Percentiles rank a stretch among this genome's conserved stretches.
Conservation (phyloP, 2,113 vertebrate species). For the Campylorhamphus procurvoides region DNA sequence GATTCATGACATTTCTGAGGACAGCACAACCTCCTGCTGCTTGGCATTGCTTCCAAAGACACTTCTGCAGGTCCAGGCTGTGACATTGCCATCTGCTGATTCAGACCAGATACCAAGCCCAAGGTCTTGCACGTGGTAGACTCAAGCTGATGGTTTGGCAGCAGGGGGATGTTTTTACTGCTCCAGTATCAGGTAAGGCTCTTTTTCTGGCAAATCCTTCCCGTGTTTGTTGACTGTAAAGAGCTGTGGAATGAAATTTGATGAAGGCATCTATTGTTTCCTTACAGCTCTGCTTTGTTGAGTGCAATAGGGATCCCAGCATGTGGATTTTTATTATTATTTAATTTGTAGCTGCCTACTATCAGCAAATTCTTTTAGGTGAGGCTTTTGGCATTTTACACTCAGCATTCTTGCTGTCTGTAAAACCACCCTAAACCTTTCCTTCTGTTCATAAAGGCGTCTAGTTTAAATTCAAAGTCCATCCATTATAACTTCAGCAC, state of each 20-base stretch:
- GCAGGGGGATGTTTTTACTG: background rate
- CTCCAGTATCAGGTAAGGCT: background rate
- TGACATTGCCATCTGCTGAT: background rate
- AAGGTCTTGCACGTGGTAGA: rapidly evolving
- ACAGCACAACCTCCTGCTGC: background rate
- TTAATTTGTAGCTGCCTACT: slow-evolving; percentile 44
- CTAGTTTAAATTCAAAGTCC: slow-evolving; percentile 38
- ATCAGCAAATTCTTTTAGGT: slow-evolving; percentile 43
- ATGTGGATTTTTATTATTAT: background rate
- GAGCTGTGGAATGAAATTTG: background rate
- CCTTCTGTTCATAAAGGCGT: slow-evolving; percentile 34
- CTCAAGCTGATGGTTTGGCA: background rate
- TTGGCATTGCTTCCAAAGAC: background rate
- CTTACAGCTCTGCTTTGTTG: background rate
- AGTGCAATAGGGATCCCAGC: background rate
- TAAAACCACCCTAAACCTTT: slow-evolving; percentile 46
- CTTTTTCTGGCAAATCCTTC: background rate
- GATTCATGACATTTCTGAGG: background rate
- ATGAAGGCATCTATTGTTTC: background rate
- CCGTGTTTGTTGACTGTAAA: background rate
- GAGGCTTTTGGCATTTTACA: slow-evolving; percentile 34
- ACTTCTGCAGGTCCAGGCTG: background rate
- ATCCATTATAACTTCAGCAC: slow-evolving; percentile 59
- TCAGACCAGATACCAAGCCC: background rate
- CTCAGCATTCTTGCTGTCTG: slow-evolving; percentile 28